Evolutionary conservation across 2,797 vertebrate species (phyloP), one percentile per base, ranked within the genome.

Genomic region (Benthosema pterotum): DNA sequence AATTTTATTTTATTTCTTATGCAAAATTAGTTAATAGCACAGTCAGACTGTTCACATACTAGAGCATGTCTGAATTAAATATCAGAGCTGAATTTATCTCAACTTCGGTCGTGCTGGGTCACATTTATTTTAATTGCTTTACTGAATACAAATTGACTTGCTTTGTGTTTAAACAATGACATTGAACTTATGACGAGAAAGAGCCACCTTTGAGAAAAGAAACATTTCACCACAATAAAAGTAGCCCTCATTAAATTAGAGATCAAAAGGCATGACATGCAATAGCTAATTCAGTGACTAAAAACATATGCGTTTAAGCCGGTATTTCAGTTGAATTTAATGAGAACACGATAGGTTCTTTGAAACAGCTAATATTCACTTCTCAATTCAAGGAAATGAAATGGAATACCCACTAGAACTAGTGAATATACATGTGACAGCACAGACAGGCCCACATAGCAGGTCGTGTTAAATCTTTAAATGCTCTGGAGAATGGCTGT

Each of bases 141-240:
- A 32, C 6, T 32, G 32, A 32, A 32, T 32, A 32, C 32, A 43
- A 79, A 76, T 69, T 18, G 67, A 71, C 75, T 70, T 63, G 72
- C 78, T 77, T 68, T 6, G 54, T 53, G 74, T 77, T 76, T 45
- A 63, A 81, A 77, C 68, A 52, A 53, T 12, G 17, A 22, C 77
- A 85, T 87, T 87, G 80, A 84, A 80, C 78, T 72, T 0, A 7
- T 13, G 52, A 7, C 15, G 59, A 78, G 53, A 71, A 48, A 63
- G 63, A 8, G 0, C n/a, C 52, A 82, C 83, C 79, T 84, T 62
- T 74, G 71, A 46, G 11, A 52, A 48, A 12, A 19, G 58, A 52
- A 52, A 52, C 3, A 16, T 1, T 12, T 74, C 68, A 47, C 53
- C 65, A 81, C 69, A 79, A 87, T 81, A 79, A 84, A 84, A 81